These are phyloP conservation scores for Hyperoplus lanceolatus DNA, from an alignment of 2,797 vertebrate species.

Conservation along the genomic window DNA sequence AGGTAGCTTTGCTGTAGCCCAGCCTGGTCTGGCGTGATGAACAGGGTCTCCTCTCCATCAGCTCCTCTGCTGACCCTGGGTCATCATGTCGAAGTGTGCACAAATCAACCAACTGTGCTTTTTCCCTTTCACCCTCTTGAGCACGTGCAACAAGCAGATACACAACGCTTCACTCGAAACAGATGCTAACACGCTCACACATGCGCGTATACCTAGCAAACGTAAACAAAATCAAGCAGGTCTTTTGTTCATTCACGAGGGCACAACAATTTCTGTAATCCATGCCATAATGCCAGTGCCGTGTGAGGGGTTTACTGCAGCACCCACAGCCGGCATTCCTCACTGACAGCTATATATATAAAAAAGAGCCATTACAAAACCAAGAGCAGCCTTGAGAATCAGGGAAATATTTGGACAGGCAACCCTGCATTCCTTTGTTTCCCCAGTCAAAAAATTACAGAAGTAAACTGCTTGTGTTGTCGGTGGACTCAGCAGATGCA, in stretches of 20 bases:
- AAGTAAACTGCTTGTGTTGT: constrained; percentile 41
- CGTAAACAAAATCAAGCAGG: constrained; percentile 69
- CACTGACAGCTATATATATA: constrained; percentile 75
- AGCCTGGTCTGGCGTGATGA: constrained; percentile 61
- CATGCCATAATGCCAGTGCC: constrained; percentile 68
- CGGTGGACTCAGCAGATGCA: constrained; percentile 41
- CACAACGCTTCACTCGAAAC: constrained; percentile 68
- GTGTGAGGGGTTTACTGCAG: constrained; percentile 75
- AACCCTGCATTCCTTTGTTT: constrained; percentile 71
- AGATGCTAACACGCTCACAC: constrained; percentile 63
- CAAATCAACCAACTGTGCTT: constrained; percentile 74
- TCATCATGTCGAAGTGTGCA: constrained; percentile 78
- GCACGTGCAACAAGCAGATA: constrained; percentile 53
- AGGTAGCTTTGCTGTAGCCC: constrained; percentile 60
- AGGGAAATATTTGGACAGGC: constrained; percentile 67
- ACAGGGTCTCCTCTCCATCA: constrained; percentile 64
- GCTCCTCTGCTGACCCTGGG: constrained; percentile 74
- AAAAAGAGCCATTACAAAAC: constrained; percentile 72
- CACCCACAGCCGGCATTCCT: constrained; percentile 73
- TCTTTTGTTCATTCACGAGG: constrained; percentile 47
- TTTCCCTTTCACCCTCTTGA: constrained; percentile 28
- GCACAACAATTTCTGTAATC: constrained; percentile 43
- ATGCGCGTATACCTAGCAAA: constrained; percentile 51
- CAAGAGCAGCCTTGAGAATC: constrained; percentile 69
- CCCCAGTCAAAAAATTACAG: constrained; percentile 58